These are phyloP conservation scores for Rhinatrema bivittatum DNA, from an alignment of 2,797 vertebrate species.

Conservation along the genomic window DNA sequence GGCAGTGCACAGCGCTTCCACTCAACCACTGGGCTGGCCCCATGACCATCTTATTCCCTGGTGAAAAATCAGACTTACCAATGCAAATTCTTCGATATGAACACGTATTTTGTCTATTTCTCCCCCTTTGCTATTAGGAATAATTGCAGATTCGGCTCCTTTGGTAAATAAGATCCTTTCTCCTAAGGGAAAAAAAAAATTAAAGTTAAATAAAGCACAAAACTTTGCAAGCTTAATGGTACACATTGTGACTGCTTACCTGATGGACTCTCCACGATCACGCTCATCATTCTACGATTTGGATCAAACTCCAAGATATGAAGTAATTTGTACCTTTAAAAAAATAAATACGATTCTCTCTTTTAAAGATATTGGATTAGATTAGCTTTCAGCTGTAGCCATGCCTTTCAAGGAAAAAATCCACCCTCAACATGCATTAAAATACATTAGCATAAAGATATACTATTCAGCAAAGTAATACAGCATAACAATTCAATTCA, in stretches of 20 bases:
- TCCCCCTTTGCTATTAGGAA: slow-evolving; percentile 77
- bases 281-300: slow-evolving; percentile 90
- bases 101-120: slow-evolving; percentile 88
- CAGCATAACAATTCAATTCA: no score
- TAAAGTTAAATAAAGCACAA: background rate
- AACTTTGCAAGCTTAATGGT: background rate
- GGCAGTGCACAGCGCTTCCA: no score
- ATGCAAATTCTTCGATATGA: slow-evolving; percentile 93
- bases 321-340: slow-evolving; percentile 79
- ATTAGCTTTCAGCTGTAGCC: no score
- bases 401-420: no score
- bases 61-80: slow-evolving; percentile 83
- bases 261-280: slow-evolving; percentile 82
- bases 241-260: slow-evolving; percentile 53
- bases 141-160: slow-evolving; percentile 89
- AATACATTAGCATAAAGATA: no score
- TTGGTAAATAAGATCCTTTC: slow-evolving; percentile 88
- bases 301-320: slow-evolving; percentile 93
- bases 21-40: no score
- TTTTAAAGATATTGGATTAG: no score
- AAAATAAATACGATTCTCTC: slow-evolving; percentile 7
- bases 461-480: no score
- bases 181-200: slow-evolving; percentile 54
- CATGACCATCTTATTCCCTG: no score
- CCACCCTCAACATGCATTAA: no score